Base-by-base conservation (phyloP, 2,888 invertebrate species). In the Agrypnus murinus region DNA sequence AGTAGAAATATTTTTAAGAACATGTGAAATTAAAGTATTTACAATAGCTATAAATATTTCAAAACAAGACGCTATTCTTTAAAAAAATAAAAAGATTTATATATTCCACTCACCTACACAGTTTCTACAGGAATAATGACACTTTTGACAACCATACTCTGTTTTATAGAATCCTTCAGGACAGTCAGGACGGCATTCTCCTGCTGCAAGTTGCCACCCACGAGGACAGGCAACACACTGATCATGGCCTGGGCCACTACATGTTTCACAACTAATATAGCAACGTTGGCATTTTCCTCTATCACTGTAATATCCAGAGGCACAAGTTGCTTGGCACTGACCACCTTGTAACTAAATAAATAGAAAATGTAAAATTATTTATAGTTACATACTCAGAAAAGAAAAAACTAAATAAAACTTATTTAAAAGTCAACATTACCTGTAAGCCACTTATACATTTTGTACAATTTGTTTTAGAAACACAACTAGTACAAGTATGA, bases 101-200 rank as follows among this genome's bases (percentile, higher is more conserved):
- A 36, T 36, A n/a, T 36, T 36, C 10, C 9, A 31, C 82, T 82
- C 85, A 91, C 96, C 96, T 83, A 92, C 92, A 84, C 96, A 96
- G 78, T 94, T 94, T 75, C 92, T 91, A 85, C 96, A 96, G 81
- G 93, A 94, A 84, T 94, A 93, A 87, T 95, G 95, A 86, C 96
- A 96, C 84, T 93, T 94, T 75, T 93, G 93, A 82, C 96, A 96
- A 7, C 94, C 94, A 78, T 90, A 93, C 74, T 90, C 89, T 3
- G 92, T 92, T 85, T 94, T 93, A 86, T 94, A 96, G 86, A 93
- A 95, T 43, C 95, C 95, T 85, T 93, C 93, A 0, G 95, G 95
- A 84, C 96, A 96, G 80, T 93, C 93, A 0, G 94, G 93, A 78
- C 94, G 92, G 79, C 95, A 95, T 83, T 95, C 93, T 1, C 95